A percentile compares a stretch with the other conserved stretches of the same genome.
These are phyloP conservation scores for Coendou prehensilis DNA, from an alignment of 2,797 vertebrate species.

Conservation along the genomic window DNA sequence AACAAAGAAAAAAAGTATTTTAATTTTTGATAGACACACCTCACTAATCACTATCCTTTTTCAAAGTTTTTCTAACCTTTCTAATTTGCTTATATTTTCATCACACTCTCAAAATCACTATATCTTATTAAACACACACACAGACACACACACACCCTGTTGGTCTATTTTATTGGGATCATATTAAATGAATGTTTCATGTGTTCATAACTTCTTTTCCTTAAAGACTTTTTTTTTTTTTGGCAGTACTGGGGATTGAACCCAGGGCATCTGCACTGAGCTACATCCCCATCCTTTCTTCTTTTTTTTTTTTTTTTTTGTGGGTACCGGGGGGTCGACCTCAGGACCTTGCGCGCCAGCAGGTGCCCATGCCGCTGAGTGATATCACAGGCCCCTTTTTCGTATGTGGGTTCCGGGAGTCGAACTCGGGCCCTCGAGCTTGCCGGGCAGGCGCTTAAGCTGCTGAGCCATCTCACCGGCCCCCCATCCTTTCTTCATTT, in stretches of 20 bases:
- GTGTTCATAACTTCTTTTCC: neutral
- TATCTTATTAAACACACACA: neutral
- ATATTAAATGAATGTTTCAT: neutral
- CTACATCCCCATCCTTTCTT: neutral
- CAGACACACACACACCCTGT: neutral
- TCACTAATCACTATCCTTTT: neutral
- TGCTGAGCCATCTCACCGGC: too few relatives aligned
- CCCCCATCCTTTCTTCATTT: neutral
- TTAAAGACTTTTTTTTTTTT: neutral
- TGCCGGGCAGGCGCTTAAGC: too few relatives aligned
- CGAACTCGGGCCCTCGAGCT: too few relatives aligned
- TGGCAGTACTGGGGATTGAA: neutral
- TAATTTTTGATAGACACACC: neutral
- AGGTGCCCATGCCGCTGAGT: too few relatives aligned
- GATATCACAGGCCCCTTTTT: too few relatives aligned
- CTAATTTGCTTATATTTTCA: conserved; percentile 40
- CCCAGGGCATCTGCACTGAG: neutral
- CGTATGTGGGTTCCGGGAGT: too few relatives aligned
- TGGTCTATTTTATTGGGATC: neutral
- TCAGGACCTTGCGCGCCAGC: too few relatives aligned
- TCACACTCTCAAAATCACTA: neutral
- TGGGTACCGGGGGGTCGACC: too few relatives aligned
- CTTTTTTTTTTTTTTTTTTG: too few relatives aligned
- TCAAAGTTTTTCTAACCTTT: neutral
- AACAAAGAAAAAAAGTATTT: neutral